Evolutionary conservation across 1,140 invertebrate genomes (phyloP).

Genomic region (Parapsyche elsis): DNA sequence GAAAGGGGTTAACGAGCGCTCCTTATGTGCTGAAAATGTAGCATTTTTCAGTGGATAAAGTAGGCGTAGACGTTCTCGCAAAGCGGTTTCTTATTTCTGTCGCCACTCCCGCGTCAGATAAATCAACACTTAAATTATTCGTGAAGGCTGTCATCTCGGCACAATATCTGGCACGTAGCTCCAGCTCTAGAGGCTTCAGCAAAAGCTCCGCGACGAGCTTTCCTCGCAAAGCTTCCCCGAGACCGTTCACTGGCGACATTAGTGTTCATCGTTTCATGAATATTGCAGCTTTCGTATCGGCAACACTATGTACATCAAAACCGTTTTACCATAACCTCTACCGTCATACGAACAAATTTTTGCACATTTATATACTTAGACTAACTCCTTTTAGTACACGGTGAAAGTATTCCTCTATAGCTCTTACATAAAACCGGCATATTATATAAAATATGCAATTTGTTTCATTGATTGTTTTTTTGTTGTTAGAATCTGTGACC

Average conservation of each 20-base stretch:
- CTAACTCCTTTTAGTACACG: not conserved
- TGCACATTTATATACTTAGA: not conserved
- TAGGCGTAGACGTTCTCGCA: not conserved
- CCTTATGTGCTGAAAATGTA: slow-evolving; percentile 5
- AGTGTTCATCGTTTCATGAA: slow-evolving; percentile 41
- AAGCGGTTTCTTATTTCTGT: not conserved
- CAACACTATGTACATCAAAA: not conserved
- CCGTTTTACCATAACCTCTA: not conserved
- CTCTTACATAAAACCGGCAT: too few species aligned
- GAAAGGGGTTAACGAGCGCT: not conserved
- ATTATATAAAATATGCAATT: too few species aligned
- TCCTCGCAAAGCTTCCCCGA: not conserved
- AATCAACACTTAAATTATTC: slow-evolving; percentile 53
- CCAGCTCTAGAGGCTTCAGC: slow-evolving; percentile 4
- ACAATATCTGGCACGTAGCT: slow-evolving; percentile 41
- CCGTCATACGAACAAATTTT: not conserved
- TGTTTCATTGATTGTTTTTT: too few species aligned
- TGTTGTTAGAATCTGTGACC: too few species aligned
- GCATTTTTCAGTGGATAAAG: not conserved
- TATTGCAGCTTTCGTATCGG: slow-evolving; percentile 18
- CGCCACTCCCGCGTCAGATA: slow-evolving; percentile 45
- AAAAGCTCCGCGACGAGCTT: slow-evolving; percentile 1
- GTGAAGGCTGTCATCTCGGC: slow-evolving; percentile 29
- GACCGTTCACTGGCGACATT: slow-evolving; percentile 33
- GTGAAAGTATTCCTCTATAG: too few species aligned